phyloP scores from a whole-genome alignment of 2,113 vertebrate species.

The Albula glossodonta region DNA sequence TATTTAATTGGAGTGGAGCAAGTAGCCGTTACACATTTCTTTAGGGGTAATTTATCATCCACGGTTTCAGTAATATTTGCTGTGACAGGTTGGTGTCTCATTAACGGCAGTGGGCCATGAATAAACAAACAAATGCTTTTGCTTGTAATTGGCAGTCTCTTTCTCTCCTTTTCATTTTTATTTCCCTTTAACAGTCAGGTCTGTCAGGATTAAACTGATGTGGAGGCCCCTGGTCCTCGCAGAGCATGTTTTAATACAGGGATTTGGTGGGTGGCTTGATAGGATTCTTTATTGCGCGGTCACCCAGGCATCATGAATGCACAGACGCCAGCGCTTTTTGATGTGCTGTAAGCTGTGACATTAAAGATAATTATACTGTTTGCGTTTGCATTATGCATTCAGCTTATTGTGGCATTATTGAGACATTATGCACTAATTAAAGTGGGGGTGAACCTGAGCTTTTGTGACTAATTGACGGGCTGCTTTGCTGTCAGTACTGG shows the following conservation, averaged over 20 bases:
- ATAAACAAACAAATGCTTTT: constrained; percentile 30
- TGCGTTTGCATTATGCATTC: constrained; percentile 11
- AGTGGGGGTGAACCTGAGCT: constrained; percentile 19
- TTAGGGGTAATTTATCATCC: constrained; percentile 48
- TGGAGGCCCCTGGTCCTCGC: background rate
- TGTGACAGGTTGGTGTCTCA: constrained; percentile 21
- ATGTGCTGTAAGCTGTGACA: constrained; percentile 2
- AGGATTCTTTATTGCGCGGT: background rate
- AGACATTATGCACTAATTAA: constrained; percentile 22
- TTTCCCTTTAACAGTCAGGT: constrained; percentile 3
- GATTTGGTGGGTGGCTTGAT: constrained; percentile 1
- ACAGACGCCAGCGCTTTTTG: background rate
- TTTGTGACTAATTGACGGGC: constrained; percentile 17
- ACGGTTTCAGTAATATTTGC: constrained; percentile 16
- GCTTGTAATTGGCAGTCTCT: constrained; percentile 25
- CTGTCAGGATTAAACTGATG: constrained; percentile 11
- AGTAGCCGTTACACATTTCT: constrained; percentile 38
- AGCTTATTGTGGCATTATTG: constrained; percentile 14
- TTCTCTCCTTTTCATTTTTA: constrained; percentile 19
- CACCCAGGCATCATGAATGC: background rate
- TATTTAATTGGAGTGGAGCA: constrained; percentile 51
- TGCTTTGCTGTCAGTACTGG: background rate
- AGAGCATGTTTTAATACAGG: constrained; percentile 9
- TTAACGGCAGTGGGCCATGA: constrained; percentile 24
- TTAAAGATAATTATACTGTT: constrained; percentile 11